These are phyloP conservation scores for Xiphydria camelus DNA, from an alignment of 2,888 invertebrate genomes.

Conservation along the genomic window DNA sequence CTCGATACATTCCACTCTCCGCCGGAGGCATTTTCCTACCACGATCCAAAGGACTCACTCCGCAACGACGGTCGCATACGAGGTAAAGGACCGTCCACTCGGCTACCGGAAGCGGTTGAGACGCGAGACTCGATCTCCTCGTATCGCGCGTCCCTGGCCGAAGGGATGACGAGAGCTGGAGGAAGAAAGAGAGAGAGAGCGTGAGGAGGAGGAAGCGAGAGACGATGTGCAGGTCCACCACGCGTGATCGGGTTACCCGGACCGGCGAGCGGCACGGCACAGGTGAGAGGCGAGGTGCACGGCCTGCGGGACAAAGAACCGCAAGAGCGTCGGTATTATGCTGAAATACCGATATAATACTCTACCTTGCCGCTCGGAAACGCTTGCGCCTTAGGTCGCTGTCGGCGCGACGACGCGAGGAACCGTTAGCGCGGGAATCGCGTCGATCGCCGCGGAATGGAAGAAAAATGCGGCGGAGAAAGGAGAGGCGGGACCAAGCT, in stretches of 20 bases:
- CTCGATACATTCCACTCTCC: no score
- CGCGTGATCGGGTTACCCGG: conserved; percentile 53
- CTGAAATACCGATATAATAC: conserved; percentile 54
- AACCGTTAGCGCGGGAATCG: no score
- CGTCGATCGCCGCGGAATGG: no score
- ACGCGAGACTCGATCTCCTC: neutral
- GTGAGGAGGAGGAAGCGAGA: no score
- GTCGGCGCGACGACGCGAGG: conserved; percentile 30
- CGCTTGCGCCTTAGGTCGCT: conserved; percentile 31
- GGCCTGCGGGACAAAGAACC: conserved; percentile 51
- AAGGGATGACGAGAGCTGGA: no score
- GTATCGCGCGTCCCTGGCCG: neutral
- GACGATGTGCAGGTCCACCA: conserved; percentile 27
- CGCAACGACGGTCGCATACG: no score
- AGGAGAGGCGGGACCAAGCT: no score
- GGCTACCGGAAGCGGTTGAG: conserved; percentile 1
- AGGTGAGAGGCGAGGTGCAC: conserved; percentile 39
- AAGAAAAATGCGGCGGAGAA: no score
- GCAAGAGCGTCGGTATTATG: no score
- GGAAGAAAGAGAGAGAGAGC: no score
- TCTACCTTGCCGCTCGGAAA: conserved; percentile 35
- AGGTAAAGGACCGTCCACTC: neutral
- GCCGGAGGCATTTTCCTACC: no score
- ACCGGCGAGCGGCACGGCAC: conserved; percentile 34
- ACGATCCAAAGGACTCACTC: no score